Percentiles rank a stretch among this genome's conserved stretches.
Evolutionary conservation across 2,797 vertebrate genomes (phyloP).

Genomic region (Gymnopithys bicolor): DNA sequence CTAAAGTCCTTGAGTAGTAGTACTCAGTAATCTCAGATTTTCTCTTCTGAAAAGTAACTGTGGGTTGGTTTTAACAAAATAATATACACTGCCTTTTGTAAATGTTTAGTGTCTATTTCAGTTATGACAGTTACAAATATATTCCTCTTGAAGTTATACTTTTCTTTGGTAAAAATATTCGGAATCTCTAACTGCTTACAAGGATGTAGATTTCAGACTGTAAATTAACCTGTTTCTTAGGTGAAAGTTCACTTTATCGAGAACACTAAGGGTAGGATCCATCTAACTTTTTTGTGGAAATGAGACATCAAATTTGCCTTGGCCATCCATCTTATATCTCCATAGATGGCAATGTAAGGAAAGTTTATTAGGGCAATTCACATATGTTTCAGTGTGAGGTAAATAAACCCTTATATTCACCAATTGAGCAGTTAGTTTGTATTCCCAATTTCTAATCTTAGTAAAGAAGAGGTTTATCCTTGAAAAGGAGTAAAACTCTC

Average conservation of each 20-base stretch:
- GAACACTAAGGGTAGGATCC: neutral
- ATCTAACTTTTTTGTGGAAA: neutral
- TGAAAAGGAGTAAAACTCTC: neutral
- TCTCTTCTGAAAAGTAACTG: neutral
- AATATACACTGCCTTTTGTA: neutral
- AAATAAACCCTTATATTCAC: neutral
- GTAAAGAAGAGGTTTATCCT: neutral
- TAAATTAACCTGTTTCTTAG: neutral
- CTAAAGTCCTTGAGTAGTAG: neutral
- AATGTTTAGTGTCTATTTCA: neutral
- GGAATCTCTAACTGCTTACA: neutral
- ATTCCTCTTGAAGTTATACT: neutral
- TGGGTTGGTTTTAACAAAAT: neutral
- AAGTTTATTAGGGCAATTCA: neutral
- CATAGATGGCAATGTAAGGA: neutral
- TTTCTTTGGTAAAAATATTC: neutral
- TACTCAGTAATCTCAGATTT: neutral
- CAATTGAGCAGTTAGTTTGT: neutral
- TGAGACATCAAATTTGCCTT: neutral
- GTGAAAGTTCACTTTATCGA: neutral
- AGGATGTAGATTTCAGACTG: neutral
- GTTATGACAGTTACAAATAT: neutral
- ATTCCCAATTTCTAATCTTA: neutral
- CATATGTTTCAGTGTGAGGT: neutral
- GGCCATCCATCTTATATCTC: neutral